These are phyloP conservation scores for Nasonia longicornis DNA, from an alignment of 1,140 invertebrate genomes.

Conservation along the genomic window DNA sequence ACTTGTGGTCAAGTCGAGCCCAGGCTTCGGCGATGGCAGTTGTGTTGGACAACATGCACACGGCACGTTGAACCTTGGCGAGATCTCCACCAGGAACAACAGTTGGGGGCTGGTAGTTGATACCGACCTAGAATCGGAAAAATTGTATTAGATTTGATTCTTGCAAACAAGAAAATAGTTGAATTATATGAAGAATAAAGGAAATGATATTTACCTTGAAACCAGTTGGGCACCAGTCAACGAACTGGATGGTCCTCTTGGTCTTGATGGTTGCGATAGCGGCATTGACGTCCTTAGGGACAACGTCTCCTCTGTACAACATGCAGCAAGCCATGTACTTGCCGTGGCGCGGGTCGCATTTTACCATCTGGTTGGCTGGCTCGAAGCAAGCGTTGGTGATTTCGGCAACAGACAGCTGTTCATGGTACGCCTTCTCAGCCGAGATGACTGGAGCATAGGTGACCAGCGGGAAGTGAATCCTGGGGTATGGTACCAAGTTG, in stretches of 20 bases:
- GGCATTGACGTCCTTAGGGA: conserved; percentile 79
- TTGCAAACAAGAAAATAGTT: not conserved
- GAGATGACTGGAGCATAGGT: conserved; percentile 74
- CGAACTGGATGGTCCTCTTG: conserved; percentile 75
- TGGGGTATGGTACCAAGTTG: conserved; percentile 74
- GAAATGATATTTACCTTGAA: conserved; percentile 65
- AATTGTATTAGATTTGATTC: not conserved
- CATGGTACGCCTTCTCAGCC: conserved; percentile 71
- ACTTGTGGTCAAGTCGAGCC: conserved; percentile 75
- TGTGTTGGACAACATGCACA: conserved; percentile 73
- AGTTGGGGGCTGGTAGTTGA: conserved; percentile 75
- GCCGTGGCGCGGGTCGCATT: conserved; percentile 76
- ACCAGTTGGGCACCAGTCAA: conserved; percentile 82
- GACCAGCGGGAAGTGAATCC: conserved; percentile 75
- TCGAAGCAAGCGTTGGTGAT: conserved; percentile 81
- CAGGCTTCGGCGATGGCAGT: conserved; percentile 78
- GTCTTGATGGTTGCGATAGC: conserved; percentile 77
- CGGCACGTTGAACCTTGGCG: conserved; percentile 52
- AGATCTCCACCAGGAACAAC: conserved; percentile 72
- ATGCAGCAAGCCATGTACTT: conserved; percentile 82
- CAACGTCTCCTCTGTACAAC: conserved; percentile 75
- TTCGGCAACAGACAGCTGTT: conserved; percentile 72
- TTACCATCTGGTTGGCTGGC: conserved; percentile 76
- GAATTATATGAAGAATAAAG: not conserved
- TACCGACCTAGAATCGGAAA: conserved; percentile 67